Evolutionary conservation across 2,113 vertebrate species (phyloP).

Genomic region (Perca flavescens): DNA sequence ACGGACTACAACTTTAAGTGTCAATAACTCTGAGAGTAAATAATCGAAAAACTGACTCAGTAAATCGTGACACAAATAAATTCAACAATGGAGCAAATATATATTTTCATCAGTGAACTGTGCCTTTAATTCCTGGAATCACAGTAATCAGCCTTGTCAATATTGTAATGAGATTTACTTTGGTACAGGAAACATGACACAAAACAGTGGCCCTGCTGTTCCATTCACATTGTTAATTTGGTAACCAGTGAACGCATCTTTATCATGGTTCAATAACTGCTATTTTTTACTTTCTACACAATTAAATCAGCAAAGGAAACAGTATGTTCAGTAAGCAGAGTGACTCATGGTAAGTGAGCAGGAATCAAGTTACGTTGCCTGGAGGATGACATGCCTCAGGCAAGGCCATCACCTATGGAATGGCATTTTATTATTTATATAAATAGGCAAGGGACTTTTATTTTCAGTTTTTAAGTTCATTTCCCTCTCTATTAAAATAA

Average conservation of each 20-base stretch:
- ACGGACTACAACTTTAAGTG: not conserved
- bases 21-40: too few relatives aligned
- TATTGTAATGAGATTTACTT: not conserved
- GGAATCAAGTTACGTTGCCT: not conserved
- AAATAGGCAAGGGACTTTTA: too few relatives aligned
- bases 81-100: not conserved
- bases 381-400: not conserved
- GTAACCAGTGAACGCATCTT: not conserved
- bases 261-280: not conserved
- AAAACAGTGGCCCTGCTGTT: slow-evolving; percentile 1
- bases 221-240: not conserved
- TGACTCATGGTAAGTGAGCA: not conserved
- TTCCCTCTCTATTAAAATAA: too few relatives aligned
- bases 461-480: too few relatives aligned
- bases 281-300: not conserved
- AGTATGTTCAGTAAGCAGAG: not conserved
- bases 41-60: not conserved
- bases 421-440: too few relatives aligned
- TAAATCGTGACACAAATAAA: not conserved
- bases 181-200: not conserved
- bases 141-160: not conserved
- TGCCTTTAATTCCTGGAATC: not conserved
- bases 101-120: not conserved
- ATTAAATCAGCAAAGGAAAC: slow-evolving; percentile 1
- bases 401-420: not conserved